Evolutionary conservation across 2,888 invertebrate genomes (phyloP).

Genomic region (Xanthorhoe designata): DNA sequence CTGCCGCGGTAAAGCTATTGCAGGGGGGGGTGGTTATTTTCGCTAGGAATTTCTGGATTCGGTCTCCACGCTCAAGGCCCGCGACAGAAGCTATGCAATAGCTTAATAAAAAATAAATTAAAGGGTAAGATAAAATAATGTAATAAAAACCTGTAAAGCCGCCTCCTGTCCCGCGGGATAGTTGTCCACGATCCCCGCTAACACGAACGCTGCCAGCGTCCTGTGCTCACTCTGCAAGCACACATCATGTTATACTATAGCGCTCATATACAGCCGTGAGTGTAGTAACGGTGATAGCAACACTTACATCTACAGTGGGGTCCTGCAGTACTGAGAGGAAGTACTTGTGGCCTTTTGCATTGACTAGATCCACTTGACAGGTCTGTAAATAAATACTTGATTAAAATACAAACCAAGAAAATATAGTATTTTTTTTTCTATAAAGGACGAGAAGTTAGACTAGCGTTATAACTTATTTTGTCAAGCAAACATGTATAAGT

Average conservation of each 20-base stretch:
- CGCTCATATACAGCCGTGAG: neutral
- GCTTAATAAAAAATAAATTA: too few species aligned
- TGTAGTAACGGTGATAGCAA: neutral
- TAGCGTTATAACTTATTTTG: too few species aligned
- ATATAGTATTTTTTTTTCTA: too few species aligned
- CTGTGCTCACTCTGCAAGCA: conserved; percentile 90
- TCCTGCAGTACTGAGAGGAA: conserved; percentile 97
- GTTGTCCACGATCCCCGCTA: conserved; percentile 96
- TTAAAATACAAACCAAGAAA: neutral
- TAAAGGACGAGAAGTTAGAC: too few species aligned
- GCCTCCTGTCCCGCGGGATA: conserved; percentile 96
- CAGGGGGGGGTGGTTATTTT: too few species aligned
- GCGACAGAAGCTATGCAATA: too few species aligned
- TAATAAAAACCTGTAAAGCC: conserved; percentile 84
- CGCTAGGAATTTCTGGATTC: too few species aligned
- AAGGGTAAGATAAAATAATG: too few species aligned
- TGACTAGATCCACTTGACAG: conserved; percentile 97
- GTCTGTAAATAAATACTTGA: conserved; percentile 83
- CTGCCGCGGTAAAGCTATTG: too few species aligned
- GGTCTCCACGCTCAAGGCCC: too few species aligned
- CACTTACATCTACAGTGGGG: conserved; percentile 90
- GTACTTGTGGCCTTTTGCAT: conserved; percentile 97
- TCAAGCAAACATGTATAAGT: too few species aligned
- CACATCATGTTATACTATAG: neutral
- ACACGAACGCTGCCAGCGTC: conserved; percentile 97